Conservation (phyloP, 1,140 invertebrate genomes). For the Conus ventricosus region DNA sequence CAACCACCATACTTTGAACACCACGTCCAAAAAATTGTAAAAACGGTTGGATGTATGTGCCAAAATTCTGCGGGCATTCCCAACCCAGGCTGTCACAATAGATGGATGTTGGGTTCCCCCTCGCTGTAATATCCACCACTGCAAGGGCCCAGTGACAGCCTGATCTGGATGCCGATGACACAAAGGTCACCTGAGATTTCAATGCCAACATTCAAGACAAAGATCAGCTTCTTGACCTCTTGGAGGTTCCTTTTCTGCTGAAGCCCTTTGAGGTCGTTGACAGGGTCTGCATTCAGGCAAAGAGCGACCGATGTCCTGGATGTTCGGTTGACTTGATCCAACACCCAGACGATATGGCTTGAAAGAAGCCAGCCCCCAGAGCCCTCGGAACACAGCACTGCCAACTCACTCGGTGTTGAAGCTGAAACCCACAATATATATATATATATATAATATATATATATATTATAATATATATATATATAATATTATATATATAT, state of each 20-base stretch:
- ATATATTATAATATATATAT: no score
- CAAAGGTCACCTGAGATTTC: background rate
- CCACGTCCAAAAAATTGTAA: background rate
- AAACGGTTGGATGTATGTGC: background rate
- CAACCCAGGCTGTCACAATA: slow-evolving; percentile 12
- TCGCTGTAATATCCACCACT: background rate
- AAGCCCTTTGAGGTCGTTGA: slow-evolving; percentile 15
- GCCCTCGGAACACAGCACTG: background rate
- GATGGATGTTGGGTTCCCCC: background rate
- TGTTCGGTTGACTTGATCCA: background rate
- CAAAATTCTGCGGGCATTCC: background rate
- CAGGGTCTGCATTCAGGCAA: background rate
- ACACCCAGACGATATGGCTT: background rate
- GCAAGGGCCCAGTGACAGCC: slow-evolving; percentile 14
- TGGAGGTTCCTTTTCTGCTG: background rate
- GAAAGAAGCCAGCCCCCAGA: background rate
- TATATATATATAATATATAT: no score
- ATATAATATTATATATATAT: no score
- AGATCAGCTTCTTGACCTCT: background rate
- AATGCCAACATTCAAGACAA: background rate
- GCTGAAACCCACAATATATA: background rate
- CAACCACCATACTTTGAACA: background rate
- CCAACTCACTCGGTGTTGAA: background rate
- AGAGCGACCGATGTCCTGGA: background rate
- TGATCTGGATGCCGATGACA: background rate